A percentile compares a stretch with the other conserved stretches of the same genome.
phyloP scores from a whole-genome alignment of 2,888 invertebrate species.

The Rhagonycha lutea region DNA sequence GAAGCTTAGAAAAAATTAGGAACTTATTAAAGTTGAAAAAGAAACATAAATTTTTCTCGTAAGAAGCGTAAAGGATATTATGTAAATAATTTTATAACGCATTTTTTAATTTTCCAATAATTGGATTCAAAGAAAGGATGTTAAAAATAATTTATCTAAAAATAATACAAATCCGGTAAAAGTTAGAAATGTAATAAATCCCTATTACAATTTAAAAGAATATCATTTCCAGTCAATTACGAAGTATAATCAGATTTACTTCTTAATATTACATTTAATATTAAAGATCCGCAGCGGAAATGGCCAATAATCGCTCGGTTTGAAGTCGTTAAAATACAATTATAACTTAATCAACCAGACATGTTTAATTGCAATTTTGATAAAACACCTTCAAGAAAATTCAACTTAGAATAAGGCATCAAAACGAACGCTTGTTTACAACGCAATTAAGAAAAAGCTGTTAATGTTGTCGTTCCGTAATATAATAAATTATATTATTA shows the following conservation, averaged over 20 bases:
- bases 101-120: neutral
- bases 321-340: constrained; percentile 25
- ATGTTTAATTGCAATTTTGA: constrained; percentile 26
- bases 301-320: constrained; percentile 22
- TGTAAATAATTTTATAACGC: neutral
- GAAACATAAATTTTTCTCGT: neutral
- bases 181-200: constrained; percentile 28
- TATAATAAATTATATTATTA: neutral
- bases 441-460: constrained; percentile 4
- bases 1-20: constrained; percentile 19
- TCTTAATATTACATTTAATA: constrained; percentile 28
- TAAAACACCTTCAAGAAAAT: constrained; percentile 18
- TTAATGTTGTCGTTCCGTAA: neutral
- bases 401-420: neutral
- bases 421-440: constrained; percentile 6
- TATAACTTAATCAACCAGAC: constrained; percentile 28
- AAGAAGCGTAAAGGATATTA: neutral
- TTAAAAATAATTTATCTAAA: constrained; percentile 22
- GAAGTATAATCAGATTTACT: constrained; percentile 28
- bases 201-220: constrained; percentile 30
- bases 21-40: neutral
- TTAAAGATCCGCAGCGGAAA: constrained; percentile 20
- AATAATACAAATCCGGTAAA: constrained; percentile 18
- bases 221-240: constrained; percentile 30
- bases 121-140: neutral